Evolutionary conservation across 2,888 invertebrate species (phyloP), one percentile per base, ranked within the genome.

Genomic region (Tenthredo notha): DNA sequence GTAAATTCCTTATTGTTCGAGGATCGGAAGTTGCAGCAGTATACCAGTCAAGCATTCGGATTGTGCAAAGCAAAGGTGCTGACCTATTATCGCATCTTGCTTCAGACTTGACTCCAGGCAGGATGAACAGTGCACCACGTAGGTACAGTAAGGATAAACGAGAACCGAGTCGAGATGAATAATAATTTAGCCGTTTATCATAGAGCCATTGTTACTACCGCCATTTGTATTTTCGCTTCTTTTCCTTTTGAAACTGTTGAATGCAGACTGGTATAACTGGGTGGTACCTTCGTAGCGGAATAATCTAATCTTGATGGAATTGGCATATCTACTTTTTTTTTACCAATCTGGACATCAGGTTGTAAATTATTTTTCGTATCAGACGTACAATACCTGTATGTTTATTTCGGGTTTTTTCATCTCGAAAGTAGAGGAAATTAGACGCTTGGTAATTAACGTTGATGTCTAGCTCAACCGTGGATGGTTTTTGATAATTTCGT

Each of bases 1-100:
- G 80, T 37, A 80, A 80, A 80, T 80, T 80, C 43, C 61, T 58
- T 61, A 80, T 80, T 80, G 80, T 80, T 80, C 25, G 80, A 61
- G 40, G 21, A 80, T 80, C 80, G 80, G 80, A 80, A 58, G 80
- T 80, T 80, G 61, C 80, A 40, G 61, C 80, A 40, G 40, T 80
- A 80, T 58, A 37, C 80, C 40, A 43, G 33, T 61, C 33, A n/a
- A 61, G 50, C 61, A 61, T 80, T 80, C 25, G 21, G n/a, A 61
- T 80, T 80, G 80, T 80, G 80, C 80, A 80, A 80, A 50, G 80
- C 61, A 58, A 80, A 50, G 18, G 58, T n/a, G 37, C 10, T 61
- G 80, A 61, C 80, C 58, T 25, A 61, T 58, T 80, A 58, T 33
- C 58, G 21, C 61, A 40, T 61, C 61, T 80, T 80, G 61, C 80